Evolutionary conservation across 2,888 invertebrate species (phyloP).

Genomic region (Prenolepis imparis): DNA sequence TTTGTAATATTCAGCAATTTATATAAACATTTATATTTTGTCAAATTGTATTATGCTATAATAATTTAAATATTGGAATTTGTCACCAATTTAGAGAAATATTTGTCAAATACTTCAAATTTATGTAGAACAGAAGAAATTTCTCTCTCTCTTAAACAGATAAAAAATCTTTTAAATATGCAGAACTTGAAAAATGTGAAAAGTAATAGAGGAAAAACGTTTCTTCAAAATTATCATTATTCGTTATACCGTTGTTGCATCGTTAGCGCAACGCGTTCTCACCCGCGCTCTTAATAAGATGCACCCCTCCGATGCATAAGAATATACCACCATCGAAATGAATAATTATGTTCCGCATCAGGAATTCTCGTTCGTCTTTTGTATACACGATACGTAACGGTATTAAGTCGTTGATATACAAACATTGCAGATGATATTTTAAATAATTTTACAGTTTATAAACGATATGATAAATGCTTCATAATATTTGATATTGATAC

Average conservation of each 20-base stretch:
- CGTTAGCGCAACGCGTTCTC: slow-evolving; percentile 19
- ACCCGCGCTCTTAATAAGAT: slow-evolving; percentile 79
- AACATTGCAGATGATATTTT: slow-evolving; percentile 50
- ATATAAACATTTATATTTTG: neutral
- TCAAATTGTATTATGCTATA: neutral
- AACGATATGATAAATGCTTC: neutral
- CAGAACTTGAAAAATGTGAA: neutral
- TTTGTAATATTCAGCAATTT: neutral
- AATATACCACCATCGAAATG: slow-evolving; percentile 74
- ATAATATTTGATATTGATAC: neutral
- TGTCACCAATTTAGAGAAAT: neutral
- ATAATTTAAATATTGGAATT: neutral
- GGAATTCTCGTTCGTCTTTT: slow-evolving; percentile 68
- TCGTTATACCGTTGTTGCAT: slow-evolving; percentile 5
- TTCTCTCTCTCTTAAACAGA: neutral
- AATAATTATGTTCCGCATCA: slow-evolving; percentile 78
- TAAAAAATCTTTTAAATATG: neutral
- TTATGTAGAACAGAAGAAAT: too few species aligned
- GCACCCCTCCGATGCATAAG: slow-evolving; percentile 80
- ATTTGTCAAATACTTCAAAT: too few species aligned
- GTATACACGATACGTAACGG: slow-evolving; percentile 50
- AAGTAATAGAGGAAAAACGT: neutral
- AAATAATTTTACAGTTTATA: slow-evolving; percentile 1
- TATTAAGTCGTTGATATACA: slow-evolving; percentile 57
- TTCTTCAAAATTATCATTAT: slow-evolving; percentile 32